Evolutionary conservation across 2,888 invertebrate genomes (phyloP).

Genomic region (Gibbula magus): DNA sequence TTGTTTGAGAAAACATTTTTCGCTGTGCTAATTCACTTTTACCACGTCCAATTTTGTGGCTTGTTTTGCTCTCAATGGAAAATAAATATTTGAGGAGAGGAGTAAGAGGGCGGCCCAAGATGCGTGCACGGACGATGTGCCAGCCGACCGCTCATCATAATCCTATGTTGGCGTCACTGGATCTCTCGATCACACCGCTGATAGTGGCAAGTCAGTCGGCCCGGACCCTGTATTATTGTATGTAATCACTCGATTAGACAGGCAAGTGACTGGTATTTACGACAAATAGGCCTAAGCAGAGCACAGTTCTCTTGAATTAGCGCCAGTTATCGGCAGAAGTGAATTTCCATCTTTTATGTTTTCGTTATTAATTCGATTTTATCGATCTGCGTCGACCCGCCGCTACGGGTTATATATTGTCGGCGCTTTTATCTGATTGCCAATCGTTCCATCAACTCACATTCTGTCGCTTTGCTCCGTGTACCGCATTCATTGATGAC

Average conservation of each 20-base stretch:
- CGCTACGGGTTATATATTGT: background rate
- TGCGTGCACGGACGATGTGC: background rate
- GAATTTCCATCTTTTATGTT: background rate
- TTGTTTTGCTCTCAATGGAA: constrained; percentile 10
- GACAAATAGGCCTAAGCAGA: background rate
- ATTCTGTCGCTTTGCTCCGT: background rate
- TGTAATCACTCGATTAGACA: background rate
- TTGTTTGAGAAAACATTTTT: constrained; percentile 10
- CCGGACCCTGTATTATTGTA: background rate
- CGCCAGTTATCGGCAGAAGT: background rate
- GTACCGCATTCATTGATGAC: background rate
- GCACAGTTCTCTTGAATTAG: background rate
- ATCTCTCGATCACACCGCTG: background rate
- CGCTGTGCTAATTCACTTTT: constrained; percentile 7
- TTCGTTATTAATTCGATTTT: constrained; percentile 5
- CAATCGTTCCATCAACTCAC: background rate
- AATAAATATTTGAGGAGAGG: constrained; percentile 14
- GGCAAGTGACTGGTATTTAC: background rate
- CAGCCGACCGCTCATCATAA: background rate
- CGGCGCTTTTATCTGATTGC: background rate
- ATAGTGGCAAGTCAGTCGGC: background rate
- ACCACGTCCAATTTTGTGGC: background rate
- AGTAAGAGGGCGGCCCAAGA: background rate
- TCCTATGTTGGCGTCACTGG: background rate
- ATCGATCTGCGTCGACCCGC: background rate